These are phyloP conservation scores for Nettapus auritus DNA, from an alignment of 2,113 vertebrate species.

Conservation along the genomic window DNA sequence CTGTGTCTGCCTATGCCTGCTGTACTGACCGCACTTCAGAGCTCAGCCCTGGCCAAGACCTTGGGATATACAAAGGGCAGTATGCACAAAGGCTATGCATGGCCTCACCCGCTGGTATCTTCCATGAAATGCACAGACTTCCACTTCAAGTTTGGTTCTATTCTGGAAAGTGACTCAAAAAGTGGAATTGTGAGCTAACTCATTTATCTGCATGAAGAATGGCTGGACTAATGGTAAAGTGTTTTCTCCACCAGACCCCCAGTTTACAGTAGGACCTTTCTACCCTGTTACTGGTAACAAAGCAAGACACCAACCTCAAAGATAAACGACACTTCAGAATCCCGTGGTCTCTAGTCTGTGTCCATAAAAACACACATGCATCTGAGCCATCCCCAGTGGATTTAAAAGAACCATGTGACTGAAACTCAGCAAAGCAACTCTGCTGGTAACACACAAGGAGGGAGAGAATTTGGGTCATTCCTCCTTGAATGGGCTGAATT, in stretches of 20 bases:
- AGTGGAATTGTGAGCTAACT: neutral
- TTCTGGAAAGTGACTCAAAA: neutral
- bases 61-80: neutral
- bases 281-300: neutral
- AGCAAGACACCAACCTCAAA: neutral
- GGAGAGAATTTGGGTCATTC: neutral
- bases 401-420: neutral
- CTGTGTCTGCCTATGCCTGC: neutral
- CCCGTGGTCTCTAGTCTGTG: neutral
- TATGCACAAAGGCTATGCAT: fast-evolving
- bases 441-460: neutral
- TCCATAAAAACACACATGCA: neutral
- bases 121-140: neutral
- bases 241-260: neutral
- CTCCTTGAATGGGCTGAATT: neutral
- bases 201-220: neutral
- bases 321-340: neutral
- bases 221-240: neutral
- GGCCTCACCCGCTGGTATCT: neutral
- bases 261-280: neutral
- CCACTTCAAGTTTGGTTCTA: neutral
- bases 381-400: neutral
- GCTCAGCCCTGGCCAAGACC: neutral
- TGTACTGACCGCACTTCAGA: neutral
- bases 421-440: neutral